A percentile compares a stretch with the other conserved stretches of the same genome.
Evolutionary conservation across 2,113 vertebrate genomes (phyloP).

Genomic region (Scortum barcoo): DNA sequence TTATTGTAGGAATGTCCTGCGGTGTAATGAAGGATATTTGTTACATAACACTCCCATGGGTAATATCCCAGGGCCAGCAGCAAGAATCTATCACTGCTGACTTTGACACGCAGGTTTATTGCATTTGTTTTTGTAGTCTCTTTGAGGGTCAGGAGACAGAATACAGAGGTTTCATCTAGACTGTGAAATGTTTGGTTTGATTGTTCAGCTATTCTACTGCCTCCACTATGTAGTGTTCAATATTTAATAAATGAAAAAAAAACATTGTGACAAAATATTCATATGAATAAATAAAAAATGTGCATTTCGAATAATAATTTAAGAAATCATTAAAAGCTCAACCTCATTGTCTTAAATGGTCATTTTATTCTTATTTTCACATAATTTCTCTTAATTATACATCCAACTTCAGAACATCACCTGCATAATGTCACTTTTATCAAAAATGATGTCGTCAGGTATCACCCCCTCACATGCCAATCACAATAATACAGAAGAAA

Average conservation of each 20-base stretch:
- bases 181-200: constrained; percentile 5
- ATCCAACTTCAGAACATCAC: neutral
- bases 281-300: neutral
- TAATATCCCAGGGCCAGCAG: neutral
- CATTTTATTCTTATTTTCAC: neutral
- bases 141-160: neutral
- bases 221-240: neutral
- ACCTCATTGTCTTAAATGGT: neutral
- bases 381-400: neutral
- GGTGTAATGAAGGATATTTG: neutral
- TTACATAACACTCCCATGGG: neutral
- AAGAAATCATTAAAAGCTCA: neutral
- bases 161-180: neutral
- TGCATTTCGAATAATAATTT: neutral
- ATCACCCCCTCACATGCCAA: neutral
- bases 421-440: neutral
- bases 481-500: neutral
- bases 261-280: neutral
- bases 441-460: neutral
- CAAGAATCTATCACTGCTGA: constrained; percentile 9
- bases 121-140: constrained; percentile 8
- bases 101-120: neutral
- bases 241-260: neutral
- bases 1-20: neutral
- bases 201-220: neutral